Evolutionary conservation across 1,140 invertebrate genomes (phyloP).

Genomic region (Lepeophtheirus salmonis): DNA sequence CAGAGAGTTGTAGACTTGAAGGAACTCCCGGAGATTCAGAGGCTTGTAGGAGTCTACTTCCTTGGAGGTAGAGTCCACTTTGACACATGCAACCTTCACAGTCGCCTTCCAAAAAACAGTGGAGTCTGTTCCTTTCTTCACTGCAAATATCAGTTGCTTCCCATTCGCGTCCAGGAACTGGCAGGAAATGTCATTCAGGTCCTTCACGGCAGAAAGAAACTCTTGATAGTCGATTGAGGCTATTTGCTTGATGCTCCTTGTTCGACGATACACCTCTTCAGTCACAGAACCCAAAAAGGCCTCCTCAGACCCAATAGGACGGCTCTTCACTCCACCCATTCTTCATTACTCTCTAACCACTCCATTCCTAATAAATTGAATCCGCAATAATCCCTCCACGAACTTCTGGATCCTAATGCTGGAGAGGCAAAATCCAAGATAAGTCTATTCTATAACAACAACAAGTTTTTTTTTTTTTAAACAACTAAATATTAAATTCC

Average conservation of each 20-base stretch:
- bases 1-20: constrained; percentile 26
- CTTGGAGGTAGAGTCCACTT: constrained; percentile 33
- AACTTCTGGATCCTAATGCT: no score
- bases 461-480: no score
- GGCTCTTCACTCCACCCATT: not conserved
- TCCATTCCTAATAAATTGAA: no score
- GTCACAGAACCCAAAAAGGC: not conserved
- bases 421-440: no score
- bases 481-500: no score
- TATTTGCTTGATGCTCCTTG: constrained; percentile 2
- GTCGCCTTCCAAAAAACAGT: constrained; percentile 46
- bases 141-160: constrained; percentile 35
- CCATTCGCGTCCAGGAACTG: constrained; percentile 17
- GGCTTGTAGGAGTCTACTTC: constrained; percentile 36
- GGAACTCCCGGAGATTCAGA: constrained; percentile 39
- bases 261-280: constrained; percentile 4
- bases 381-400: no score
- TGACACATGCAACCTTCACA: constrained; percentile 42
- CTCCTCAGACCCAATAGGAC: not conserved
- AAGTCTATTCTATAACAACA: no score
- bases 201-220: constrained; percentile 1
- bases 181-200: constrained; percentile 15
- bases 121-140: constrained; percentile 41
- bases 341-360: not conserved
- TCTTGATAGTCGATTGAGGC: not conserved